Conservation (phyloP, 2,113 vertebrate genomes). For the Zootoca vivipara region DNA sequence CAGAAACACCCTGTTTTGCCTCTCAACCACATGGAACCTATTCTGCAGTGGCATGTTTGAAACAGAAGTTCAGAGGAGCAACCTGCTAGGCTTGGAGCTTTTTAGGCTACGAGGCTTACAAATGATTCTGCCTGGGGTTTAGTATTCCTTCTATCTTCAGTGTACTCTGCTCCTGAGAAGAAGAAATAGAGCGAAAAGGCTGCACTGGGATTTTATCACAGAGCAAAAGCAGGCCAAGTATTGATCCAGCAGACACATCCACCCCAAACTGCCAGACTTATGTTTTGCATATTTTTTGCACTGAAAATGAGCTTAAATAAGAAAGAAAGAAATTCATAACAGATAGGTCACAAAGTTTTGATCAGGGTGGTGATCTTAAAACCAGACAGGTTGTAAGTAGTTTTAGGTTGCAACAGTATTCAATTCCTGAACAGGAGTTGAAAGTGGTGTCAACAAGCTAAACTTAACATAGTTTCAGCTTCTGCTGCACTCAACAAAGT, state of each 20-base stretch:
- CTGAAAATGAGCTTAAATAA: too few species aligned
- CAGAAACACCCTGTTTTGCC: background rate
- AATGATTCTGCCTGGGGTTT: background rate
- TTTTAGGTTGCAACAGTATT: rapidly evolving
- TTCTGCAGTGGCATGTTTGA: background rate
- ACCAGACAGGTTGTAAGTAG: background rate
- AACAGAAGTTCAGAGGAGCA: background rate
- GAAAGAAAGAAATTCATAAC: too few species aligned
- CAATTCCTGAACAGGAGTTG: background rate
- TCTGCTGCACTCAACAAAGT: too few species aligned
- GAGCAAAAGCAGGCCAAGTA: too few species aligned
- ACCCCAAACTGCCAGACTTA: background rate
- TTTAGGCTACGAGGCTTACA: background rate
- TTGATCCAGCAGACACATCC: background rate
- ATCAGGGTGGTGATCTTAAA: background rate
- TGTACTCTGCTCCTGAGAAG: background rate
- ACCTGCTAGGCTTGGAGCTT: background rate
- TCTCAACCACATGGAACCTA: background rate
- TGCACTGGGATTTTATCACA: background rate
- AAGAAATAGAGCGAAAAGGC: background rate
- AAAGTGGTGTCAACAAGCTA: background rate
- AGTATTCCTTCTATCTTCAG: background rate
- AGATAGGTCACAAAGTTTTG: background rate
- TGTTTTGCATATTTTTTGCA: background rate
- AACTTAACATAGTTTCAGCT: too few species aligned